A percentile compares a stretch with the other conserved stretches of the same genome.
Conservation (phyloP, 2,113 vertebrate species). For the Lepus americanus region DNA sequence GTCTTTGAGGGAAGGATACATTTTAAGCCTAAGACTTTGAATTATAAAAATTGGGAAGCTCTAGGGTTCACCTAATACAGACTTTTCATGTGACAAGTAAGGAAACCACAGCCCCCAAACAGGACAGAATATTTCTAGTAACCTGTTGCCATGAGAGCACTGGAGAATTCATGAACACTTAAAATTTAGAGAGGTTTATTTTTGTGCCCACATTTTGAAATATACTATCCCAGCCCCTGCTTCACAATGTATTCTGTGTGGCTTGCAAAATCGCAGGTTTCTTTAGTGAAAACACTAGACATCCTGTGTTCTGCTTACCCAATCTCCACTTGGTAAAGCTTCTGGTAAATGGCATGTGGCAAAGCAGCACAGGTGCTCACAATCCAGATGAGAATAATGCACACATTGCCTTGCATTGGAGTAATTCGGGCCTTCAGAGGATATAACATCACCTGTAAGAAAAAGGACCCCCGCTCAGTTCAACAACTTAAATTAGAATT, state of each 20-base stretch:
- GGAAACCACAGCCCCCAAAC: background rate
- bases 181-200: background rate
- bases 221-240: background rate
- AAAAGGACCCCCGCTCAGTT: background rate
- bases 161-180: background rate
- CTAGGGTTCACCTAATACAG: background rate
- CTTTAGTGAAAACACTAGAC: background rate
- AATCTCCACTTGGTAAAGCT: constrained; percentile 86
- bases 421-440: constrained; percentile 89
- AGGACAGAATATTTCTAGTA: background rate
- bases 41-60: background rate
- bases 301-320: constrained; percentile 84
- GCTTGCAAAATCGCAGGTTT: background rate
- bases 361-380: constrained; percentile 91
- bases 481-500: background rate
- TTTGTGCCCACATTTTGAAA: background rate
- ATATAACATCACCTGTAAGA: constrained; percentile 89
- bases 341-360: constrained; percentile 91
- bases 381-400: constrained; percentile 89
- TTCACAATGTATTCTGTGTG: background rate
- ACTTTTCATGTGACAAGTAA: background rate
- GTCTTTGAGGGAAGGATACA: background rate
- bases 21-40: constrained; percentile 10
- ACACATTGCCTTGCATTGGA: constrained; percentile 87
- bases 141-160: background rate